Percentiles rank a stretch among this genome's conserved stretches.
phyloP scores from a whole-genome alignment of 2,888 invertebrate genomes.

The Agrotis puta region DNA sequence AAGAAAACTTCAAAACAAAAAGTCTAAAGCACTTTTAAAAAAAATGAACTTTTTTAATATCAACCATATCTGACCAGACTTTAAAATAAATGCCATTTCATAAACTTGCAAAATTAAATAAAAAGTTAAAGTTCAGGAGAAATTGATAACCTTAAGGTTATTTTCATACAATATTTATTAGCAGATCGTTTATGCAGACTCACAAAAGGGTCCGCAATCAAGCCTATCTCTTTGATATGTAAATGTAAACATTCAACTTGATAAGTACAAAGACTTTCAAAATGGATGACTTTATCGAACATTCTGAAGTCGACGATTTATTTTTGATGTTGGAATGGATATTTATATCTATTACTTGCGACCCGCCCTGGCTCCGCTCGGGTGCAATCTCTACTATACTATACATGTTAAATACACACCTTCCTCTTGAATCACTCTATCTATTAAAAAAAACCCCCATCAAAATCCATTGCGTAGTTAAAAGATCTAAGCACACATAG shows the following conservation, averaged over 20 bases:
- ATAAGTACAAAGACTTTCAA: slow-evolving; percentile 19
- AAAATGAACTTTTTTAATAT: not conserved
- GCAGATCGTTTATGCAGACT: slow-evolving; percentile 1
- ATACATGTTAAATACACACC: too few species aligned
- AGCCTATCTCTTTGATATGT: slow-evolving; percentile 45
- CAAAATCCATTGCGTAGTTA: too few species aligned
- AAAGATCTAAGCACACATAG: too few species aligned
- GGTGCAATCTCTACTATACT: too few species aligned
- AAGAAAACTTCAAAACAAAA: not conserved
- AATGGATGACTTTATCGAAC: slow-evolving; percentile 26
- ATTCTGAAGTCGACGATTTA: slow-evolving; percentile 32
- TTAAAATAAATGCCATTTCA: not conserved
- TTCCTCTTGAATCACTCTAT: too few species aligned
- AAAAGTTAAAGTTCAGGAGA: slow-evolving; percentile 3
- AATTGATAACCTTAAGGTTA: slow-evolving; percentile 8
- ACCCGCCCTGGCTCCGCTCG: too few species aligned
- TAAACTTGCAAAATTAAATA: not conserved
- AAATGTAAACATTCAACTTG: slow-evolving; percentile 42
- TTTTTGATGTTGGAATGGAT: slow-evolving; percentile 17
- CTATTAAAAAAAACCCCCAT: too few species aligned
- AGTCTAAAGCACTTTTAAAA: not conserved
- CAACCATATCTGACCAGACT: not conserved
- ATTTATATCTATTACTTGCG: too few species aligned
- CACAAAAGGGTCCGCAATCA: slow-evolving; percentile 44
- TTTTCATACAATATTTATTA: slow-evolving; percentile 15